Evolutionary conservation across 2,797 vertebrate species (phyloP).

Genomic region (Enteromius paludinosus): DNA sequence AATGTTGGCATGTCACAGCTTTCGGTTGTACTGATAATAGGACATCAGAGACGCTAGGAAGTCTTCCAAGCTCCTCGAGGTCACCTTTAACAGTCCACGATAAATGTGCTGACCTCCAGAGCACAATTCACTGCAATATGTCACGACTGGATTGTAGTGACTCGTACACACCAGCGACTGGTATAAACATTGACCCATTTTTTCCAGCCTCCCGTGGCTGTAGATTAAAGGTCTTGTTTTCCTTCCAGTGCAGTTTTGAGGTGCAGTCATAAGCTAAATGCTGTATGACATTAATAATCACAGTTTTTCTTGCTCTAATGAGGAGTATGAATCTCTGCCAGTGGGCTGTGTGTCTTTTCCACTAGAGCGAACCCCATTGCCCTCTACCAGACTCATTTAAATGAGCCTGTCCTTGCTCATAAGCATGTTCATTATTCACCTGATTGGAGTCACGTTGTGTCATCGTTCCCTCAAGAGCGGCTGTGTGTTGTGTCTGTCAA

Average conservation of each 20-base stretch:
- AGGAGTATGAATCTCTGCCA: slow-evolving; percentile 59
- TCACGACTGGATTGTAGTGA: not conserved
- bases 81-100: slow-evolving; percentile 34
- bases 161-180: slow-evolving; percentile 10
- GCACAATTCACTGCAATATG: not conserved
- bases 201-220: slow-evolving; percentile 17
- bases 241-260: slow-evolving; percentile 50
- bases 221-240: slow-evolving; percentile 46
- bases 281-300: slow-evolving; percentile 48
- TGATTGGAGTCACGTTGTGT: slow-evolving; percentile 46
- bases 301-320: slow-evolving; percentile 53
- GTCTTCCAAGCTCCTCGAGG: not conserved
- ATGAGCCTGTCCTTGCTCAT: slow-evolving; percentile 69
- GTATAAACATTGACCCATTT: slow-evolving; percentile 32
- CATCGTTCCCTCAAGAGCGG: slow-evolving; percentile 15
- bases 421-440: slow-evolving; percentile 75
- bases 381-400: slow-evolving; percentile 56
- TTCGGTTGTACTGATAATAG: not conserved
- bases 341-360: slow-evolving; percentile 49
- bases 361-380: slow-evolving; percentile 49
- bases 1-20: not conserved
- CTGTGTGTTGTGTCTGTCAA: slow-evolving; percentile 39
- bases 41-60: not conserved
- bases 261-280: slow-evolving; percentile 49
- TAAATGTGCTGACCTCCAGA: slow-evolving; percentile 4